These are phyloP conservation scores for Piprites chloris DNA, from an alignment of 2,113 vertebrate genomes.

Conservation along the genomic window DNA sequence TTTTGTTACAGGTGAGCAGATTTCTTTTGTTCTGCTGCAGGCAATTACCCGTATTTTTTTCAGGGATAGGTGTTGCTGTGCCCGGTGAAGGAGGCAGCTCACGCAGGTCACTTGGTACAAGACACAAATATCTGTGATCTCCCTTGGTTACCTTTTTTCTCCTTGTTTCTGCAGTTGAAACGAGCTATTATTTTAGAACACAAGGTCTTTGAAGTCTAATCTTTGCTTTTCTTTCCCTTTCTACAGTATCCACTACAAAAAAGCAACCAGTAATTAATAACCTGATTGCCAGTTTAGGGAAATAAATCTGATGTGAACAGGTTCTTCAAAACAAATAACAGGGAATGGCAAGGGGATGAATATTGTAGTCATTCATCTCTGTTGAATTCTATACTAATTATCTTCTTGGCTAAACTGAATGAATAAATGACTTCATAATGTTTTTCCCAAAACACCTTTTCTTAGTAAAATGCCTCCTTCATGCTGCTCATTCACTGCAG, in stretches of 20 bases:
- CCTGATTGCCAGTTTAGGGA: constrained; percentile 11
- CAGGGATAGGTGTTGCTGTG: not conserved
- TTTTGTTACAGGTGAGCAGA: not conserved
- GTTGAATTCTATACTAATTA: constrained; percentile 44
- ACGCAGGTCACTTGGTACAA: not conserved
- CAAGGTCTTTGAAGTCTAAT: not conserved
- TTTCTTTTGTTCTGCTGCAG: not conserved
- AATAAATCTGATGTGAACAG: constrained; percentile 13
- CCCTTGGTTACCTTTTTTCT: not conserved
- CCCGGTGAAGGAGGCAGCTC: not conserved
- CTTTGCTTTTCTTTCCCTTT: not conserved
- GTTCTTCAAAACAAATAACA: not conserved
- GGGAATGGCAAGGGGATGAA: not conserved
- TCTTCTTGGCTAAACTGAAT: constrained; percentile 52
- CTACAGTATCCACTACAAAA: not conserved
- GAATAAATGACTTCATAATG: constrained; percentile 36
- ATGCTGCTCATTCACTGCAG: not conserved
- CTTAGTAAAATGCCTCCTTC: not conserved
- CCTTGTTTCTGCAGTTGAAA: not conserved
- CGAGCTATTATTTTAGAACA: not conserved
- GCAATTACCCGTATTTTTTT: not conserved
- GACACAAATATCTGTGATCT: not conserved
- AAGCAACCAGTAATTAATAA: constrained; percentile 27
- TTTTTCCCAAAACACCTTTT: constrained; percentile 44
- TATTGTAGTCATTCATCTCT: constrained; percentile 36